Evolutionary conservation across 2,888 invertebrate species (phyloP).

Genomic region (Sisyra terminalis): DNA sequence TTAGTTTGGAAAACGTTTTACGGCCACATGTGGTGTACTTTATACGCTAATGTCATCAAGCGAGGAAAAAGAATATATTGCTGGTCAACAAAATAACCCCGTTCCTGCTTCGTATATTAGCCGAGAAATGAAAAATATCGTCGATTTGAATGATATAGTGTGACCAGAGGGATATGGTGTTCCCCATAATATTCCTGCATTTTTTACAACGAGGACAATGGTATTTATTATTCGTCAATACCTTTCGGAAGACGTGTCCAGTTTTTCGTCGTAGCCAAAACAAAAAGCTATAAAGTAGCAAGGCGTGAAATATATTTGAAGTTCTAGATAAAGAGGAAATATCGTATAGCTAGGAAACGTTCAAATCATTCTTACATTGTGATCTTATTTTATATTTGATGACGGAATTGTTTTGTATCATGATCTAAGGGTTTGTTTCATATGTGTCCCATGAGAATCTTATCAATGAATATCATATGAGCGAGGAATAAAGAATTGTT

Average conservation of each 20-base stretch:
- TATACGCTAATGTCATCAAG: conserved; percentile 27
- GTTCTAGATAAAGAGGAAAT: too few relatives aligned
- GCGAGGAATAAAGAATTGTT: not conserved
- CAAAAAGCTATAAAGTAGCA: too few relatives aligned
- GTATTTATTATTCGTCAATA: too few relatives aligned
- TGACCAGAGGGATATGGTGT: not conserved
- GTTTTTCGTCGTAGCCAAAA: too few relatives aligned
- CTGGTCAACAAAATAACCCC: not conserved
- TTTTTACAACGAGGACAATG: too few relatives aligned
- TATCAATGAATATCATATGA: conserved; percentile 9
- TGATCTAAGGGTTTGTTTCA: not conserved
- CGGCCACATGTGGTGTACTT: conserved; percentile 26
- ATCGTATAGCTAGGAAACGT: too few relatives aligned
- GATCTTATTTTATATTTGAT: too few relatives aligned
- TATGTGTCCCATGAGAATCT: conserved; percentile 5
- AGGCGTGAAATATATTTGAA: too few relatives aligned
- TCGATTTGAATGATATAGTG: not conserved
- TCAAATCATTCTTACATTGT: too few relatives aligned
- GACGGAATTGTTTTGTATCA: too few relatives aligned
- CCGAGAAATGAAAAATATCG: not conserved
- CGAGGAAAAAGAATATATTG: conserved; percentile 2
- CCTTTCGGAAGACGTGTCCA: too few relatives aligned
- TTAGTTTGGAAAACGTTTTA: conserved; percentile 20
- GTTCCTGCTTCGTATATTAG: not conserved
- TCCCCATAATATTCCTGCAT: not conserved